These are phyloP conservation scores for Corythoichthys haematopterus DNA, from an alignment of 2,113 vertebrate species.

Conservation along the genomic window DNA sequence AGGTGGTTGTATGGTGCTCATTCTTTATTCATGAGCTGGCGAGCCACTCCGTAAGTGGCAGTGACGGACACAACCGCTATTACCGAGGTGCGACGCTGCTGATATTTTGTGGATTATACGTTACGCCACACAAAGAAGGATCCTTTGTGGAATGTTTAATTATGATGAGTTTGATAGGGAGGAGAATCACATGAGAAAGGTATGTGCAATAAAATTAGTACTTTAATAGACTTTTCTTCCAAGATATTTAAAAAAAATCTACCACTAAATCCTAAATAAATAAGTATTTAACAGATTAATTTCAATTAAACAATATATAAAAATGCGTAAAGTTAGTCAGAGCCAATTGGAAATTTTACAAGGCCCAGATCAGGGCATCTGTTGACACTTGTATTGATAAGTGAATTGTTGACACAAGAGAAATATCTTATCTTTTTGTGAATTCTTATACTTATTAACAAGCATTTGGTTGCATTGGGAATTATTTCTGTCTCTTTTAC, in stretches of 20 bases:
- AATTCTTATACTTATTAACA: constrained; percentile 2
- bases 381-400: background rate
- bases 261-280: background rate
- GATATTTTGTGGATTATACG: constrained; percentile 40
- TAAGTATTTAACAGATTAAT: too few species aligned
- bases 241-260: background rate
- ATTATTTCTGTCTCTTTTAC: too few species aligned
- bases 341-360: background rate
- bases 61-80: constrained; percentile 57
- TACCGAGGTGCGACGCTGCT: constrained; percentile 49
- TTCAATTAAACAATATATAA: too few species aligned
- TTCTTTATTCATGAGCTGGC: constrained; percentile 68
- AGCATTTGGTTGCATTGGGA: background rate
- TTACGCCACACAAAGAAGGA: constrained; percentile 27
- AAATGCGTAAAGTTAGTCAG: background rate
- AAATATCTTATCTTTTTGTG: background rate
- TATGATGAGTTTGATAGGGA: constrained; percentile 29
- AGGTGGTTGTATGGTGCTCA: constrained; percentile 55
- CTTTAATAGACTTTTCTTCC: background rate
- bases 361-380: background rate
- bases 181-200: constrained; percentile 39
- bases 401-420: background rate
- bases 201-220: constrained; percentile 24
- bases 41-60: constrained; percentile 59
- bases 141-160: constrained; percentile 36